These are phyloP conservation scores for Drosophila multiciliata DNA, from an alignment of 2,888 invertebrate genomes.

Conservation along the genomic window DNA sequence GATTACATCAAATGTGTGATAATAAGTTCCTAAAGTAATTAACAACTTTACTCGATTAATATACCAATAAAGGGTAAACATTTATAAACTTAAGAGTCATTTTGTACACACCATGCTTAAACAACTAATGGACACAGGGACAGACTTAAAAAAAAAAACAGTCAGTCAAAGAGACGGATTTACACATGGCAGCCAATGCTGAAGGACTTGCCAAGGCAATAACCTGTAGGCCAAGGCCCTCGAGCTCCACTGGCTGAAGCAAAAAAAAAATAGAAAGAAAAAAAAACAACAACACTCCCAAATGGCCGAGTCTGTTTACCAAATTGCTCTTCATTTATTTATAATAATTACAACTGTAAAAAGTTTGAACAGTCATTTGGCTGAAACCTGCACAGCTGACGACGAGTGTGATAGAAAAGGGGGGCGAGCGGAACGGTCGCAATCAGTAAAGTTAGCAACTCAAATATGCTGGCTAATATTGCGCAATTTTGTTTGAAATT, in stretches of 20 bases:
- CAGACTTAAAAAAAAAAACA: neutral
- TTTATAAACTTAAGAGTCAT: neutral
- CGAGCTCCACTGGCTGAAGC: neutral
- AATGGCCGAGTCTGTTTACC: conserved; percentile 45
- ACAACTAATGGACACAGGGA: neutral
- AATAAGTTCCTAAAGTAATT: neutral
- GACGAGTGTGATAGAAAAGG: neutral
- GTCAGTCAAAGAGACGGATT: conserved; percentile 1
- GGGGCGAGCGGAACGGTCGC: neutral
- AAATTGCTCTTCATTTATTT: conserved; percentile 79
- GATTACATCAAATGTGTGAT: neutral
- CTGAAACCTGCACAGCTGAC: conserved; percentile 46
- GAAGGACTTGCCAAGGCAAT: conserved; percentile 46
- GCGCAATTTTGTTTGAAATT: conserved; percentile 36
- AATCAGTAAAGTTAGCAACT: conserved; percentile 54
- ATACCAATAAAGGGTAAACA: neutral
- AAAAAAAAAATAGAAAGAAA: neutral
- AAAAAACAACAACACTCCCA: conserved; percentile 7
- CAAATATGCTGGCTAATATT: conserved; percentile 77
- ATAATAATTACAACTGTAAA: conserved; percentile 77
- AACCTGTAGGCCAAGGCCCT: conserved; percentile 25
- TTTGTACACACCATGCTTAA: neutral
- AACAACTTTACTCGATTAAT: neutral
- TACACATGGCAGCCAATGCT: conserved; percentile 5
- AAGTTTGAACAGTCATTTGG: conserved; percentile 75